A percentile compares a stretch with the other conserved stretches of the same genome.
Conservation (phyloP, 1,140 invertebrate species). For the Ylistrum balloti region DNA sequence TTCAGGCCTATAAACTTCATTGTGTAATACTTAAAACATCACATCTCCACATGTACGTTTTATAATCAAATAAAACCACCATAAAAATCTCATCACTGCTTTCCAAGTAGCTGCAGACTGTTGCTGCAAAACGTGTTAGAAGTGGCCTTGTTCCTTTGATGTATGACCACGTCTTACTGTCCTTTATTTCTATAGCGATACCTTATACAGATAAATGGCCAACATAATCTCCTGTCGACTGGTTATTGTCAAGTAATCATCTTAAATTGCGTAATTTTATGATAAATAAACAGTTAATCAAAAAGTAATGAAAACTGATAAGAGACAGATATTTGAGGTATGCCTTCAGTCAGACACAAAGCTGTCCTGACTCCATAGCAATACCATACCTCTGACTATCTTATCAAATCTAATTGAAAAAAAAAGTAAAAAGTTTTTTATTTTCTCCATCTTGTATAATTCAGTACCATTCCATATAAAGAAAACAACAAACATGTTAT, state of each 20-base stretch:
- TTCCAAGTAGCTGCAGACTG: not conserved
- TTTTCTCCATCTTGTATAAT: too few relatives aligned
- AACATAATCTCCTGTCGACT: not conserved
- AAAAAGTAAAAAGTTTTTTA: too few relatives aligned
- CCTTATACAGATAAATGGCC: constrained; percentile 2
- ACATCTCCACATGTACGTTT: constrained; percentile 16
- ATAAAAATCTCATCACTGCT: constrained; percentile 31
- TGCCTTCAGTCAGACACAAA: not conserved
- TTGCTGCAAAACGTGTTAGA: not conserved
- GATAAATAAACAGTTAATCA: constrained; percentile 35
- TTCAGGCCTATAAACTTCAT: constrained; percentile 1
- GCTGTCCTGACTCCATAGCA: not conserved
- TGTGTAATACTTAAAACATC: constrained; percentile 19
- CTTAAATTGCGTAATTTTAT: constrained; percentile 34
- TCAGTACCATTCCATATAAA: too few relatives aligned
- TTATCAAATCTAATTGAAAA: too few relatives aligned
- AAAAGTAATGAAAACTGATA: not conserved
- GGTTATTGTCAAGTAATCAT: constrained; percentile 8
- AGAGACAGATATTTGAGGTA: not conserved
- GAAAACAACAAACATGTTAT: too few relatives aligned
- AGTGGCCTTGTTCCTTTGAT: not conserved
- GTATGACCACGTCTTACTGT: not conserved
- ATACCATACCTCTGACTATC: not conserved
- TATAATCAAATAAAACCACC: not conserved
- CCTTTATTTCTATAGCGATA: not conserved